Base-by-base conservation (phyloP, 2,113 vertebrate genomes). In the Stigmatopora nigra region DNA sequence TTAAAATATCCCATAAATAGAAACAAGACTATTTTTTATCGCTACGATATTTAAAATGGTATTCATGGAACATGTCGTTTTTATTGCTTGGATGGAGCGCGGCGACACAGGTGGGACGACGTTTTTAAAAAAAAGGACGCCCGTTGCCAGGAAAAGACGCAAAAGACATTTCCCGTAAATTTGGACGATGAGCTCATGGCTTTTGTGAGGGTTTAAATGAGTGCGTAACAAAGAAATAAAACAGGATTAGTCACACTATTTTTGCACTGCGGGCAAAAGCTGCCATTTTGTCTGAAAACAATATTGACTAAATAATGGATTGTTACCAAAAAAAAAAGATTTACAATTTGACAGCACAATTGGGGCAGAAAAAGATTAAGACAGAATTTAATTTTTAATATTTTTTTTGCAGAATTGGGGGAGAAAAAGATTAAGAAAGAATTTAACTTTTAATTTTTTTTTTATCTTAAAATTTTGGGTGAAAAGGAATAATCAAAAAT, bases 1-100 rank as follows among this genome's bases (percentile, higher is more conserved):
- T 73, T 87, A 87, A 8, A 88, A 90, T 86, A 85, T 92, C 91
- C 89, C 91, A 89, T 89, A 89, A 85, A 92, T 92, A 92, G 91
- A 92, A 92, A 92, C 85, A 89, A 88, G 85, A 83, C 87, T 77
- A 78, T 63, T 15, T 15, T 5, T 35, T 8, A 56, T 56, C 12
- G 25, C 53, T 75, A 71, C 78, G 83, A 68, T 83, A 86, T 84
- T 84, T 84, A 82, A 81, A 77, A 73, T 70, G 25, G 56, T 73
- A 70, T 62, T 72, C 45, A 68, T 76, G 73, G 19, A 25, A 55
- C 12, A 55, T 19, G 52, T 22, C 7, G 53, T 35, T 56, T 56
- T 56, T 56, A 56, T 56, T 56, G 53, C 53, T 56, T 56, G 22
- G 53, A 16, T 14, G 13, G 53, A 31, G 53, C 22, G 53, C 11